Evolutionary conservation across 2,113 vertebrate species (phyloP), one percentile per base, ranked within the genome.

Genomic region (Petrocephalus microphthalmus): DNA sequence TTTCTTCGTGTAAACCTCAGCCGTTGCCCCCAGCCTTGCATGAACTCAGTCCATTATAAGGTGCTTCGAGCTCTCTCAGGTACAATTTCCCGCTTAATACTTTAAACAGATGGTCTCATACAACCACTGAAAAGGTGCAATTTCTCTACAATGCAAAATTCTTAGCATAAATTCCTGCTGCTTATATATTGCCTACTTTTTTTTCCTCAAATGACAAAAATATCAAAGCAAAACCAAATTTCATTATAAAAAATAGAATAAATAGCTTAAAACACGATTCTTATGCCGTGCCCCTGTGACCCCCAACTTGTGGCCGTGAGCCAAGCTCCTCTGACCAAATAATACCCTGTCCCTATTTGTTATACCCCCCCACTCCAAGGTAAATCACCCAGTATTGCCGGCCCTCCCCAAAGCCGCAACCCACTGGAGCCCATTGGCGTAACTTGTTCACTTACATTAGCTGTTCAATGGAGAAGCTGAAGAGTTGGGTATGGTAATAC

Each of bases 381-480:
- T 29, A 45, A 74, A 87, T 17, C n/a, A 52, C 54, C 6, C 20
- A 57, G 37, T 5, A 67, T 17, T 60, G 22, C 81, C 42, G 3
- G 17, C 57, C 74, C 51, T 25, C 7, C 53, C 90, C 89, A 90
- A 91, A 91, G 88, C 89, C 89, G 84, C 94, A 25, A 94, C 93
- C 94, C 94, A 94, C 90, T 92, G 91, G 92, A 94, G 93, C 93
- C 93, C 93, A 10, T 91, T 89, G 92, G 94, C 87, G 90, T 94
- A 94, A 94, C 93, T 95, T 94, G 94, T 95, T 95, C 94, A 95
- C 94, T 95, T 95, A 95, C 95, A 95, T 95, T 95, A 95, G 95
- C 95, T 94, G 95, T 94, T 95, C 93, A 95, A 95, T 96, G 94
- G 95, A 95, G 94, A 95, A 96, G 96, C 95, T 93, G 93, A 94